Base-by-base conservation (phyloP, 1,140 invertebrate species). In the Brachionus manjavacas region DNA sequence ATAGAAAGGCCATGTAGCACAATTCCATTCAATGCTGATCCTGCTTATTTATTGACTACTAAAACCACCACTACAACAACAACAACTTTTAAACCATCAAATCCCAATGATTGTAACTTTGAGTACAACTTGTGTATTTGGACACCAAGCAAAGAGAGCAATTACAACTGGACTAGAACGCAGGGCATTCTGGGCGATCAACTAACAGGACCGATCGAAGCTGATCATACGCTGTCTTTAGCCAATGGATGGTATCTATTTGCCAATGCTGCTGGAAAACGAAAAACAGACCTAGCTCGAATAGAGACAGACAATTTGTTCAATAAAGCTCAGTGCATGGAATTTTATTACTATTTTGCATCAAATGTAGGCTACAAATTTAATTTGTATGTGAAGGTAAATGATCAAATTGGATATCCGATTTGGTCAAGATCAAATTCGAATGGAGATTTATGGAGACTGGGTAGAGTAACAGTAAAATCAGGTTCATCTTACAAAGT, bases 171-270 rank as follows among this genome's bases (percentile, higher is more conserved):
- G 81, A 46, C 64, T 8, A 16, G 60, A n/a, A 23, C 16, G 20
- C 81, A 83, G 46, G 81, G 60, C 20, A 55, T 16, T 20, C 9
- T 60, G n/a, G 79, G 55, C 9, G 12, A 70, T 83, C 16, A 68
- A 68, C 1, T 70, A 31, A 2, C 20, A 12, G 60, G 39, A 25
- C 60, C 60, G 6, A 49, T 83, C 11, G 81, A 46, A 31, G 86
- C 86, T 74, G 90, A 91, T 86, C 90, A 91, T 83, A 90, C 90
- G 20, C 86, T 85, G 64, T 86, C 76, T 72, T 84, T 66, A 52
- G 49, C 85, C 1, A 84, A 85, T 87, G 90, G 90, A 60, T 89
- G 87, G 83, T 89, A 88, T 85, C 86, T 89, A 86, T 88, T 31
- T 35, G 81, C 46, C n/a, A 52, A 83, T 83, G 23, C 46, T 14